Evolutionary conservation across 2,888 invertebrate species (phyloP).

Genomic region (Apodemia duryi): DNA sequence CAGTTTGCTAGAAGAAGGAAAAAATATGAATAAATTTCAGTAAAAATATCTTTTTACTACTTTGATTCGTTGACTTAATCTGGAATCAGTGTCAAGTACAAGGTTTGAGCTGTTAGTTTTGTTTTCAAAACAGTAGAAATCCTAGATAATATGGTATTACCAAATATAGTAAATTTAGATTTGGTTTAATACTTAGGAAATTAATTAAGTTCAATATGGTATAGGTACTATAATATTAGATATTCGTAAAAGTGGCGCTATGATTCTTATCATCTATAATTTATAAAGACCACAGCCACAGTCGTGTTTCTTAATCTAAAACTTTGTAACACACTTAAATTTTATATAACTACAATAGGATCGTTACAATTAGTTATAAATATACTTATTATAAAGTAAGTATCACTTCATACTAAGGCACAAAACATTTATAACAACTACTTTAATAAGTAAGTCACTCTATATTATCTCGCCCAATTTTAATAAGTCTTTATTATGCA

Average conservation of each 20-base stretch:
- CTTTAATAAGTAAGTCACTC: constrained; percentile 42
- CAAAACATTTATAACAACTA: constrained; percentile 41
- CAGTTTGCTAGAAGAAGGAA: too few relatives aligned
- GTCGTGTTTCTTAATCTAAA: constrained; percentile 45
- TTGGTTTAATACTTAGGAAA: too few relatives aligned
- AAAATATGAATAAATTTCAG: too few relatives aligned
- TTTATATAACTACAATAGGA: constrained; percentile 28
- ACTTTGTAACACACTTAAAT: constrained; percentile 23
- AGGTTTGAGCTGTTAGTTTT: too few relatives aligned
- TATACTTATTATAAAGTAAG: constrained; percentile 33
- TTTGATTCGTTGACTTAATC: too few relatives aligned
- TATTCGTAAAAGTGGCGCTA: constrained; percentile 34
- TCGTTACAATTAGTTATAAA: not conserved
- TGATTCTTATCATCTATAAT: constrained; percentile 50
- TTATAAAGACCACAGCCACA: constrained; percentile 63
- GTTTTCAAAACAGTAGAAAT: too few relatives aligned
- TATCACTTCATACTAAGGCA: constrained; percentile 63
- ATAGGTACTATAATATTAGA: not conserved
- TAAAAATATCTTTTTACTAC: too few relatives aligned
- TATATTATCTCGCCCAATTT: constrained; percentile 41
- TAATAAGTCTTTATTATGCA: constrained; percentile 53
- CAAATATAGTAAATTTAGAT: too few relatives aligned
- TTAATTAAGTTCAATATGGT: too few relatives aligned
- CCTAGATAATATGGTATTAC: too few relatives aligned
- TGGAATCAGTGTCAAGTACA: too few relatives aligned